Evolutionary conservation across 2,113 vertebrate genomes (phyloP).

Genomic region (Antechinus stuartii): DNA sequence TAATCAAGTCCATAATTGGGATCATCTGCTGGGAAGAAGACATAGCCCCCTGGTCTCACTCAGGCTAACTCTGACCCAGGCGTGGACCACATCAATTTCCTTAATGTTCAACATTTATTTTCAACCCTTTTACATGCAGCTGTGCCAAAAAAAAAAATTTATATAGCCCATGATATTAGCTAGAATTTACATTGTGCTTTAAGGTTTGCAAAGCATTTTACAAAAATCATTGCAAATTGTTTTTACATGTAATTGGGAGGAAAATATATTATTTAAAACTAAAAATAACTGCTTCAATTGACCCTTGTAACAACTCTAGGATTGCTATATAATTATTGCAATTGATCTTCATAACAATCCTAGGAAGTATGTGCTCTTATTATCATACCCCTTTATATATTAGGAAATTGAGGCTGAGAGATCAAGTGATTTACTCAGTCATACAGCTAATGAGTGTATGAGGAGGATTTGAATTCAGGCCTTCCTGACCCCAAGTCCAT

Average conservation of each 20-base stretch:
- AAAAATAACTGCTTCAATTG: background rate
- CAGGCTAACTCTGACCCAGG: background rate
- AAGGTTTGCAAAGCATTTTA: background rate
- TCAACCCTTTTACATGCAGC: background rate
- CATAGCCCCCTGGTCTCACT: background rate
- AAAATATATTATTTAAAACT: background rate
- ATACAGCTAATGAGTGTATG: background rate
- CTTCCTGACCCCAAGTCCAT: background rate
- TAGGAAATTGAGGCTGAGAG: background rate
- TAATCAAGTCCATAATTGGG: background rate
- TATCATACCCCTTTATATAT: background rate
- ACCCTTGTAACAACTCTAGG: background rate
- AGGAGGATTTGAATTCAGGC: background rate
- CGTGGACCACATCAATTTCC: background rate
- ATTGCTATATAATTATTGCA: background rate
- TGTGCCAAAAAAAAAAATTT: background rate
- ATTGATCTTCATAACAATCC: background rate
- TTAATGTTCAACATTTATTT: background rate
- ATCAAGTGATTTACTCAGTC: background rate
- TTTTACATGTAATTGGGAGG: background rate
- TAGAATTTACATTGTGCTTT: background rate
- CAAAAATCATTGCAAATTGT: background rate
- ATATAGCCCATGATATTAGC: background rate
- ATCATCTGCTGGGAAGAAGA: constrained; percentile 43
- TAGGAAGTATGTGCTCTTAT: background rate